phyloP scores from a whole-genome alignment of 2,797 vertebrate genomes.

The Tokudaia muenninki region DNA sequence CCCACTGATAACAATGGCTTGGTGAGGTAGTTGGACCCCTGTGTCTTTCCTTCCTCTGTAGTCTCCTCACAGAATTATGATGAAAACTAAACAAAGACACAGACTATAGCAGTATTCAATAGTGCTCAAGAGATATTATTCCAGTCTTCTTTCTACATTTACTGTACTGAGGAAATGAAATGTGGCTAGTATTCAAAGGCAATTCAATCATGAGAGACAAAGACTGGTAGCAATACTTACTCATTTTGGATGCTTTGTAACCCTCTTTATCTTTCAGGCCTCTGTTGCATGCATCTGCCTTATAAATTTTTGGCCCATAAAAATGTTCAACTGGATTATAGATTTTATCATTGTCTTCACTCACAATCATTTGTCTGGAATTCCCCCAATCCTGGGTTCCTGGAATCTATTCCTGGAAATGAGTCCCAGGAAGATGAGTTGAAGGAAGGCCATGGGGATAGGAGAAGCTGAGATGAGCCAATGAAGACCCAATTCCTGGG shows the following conservation, averaged over 20 bases:
- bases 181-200: background rate
- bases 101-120: background rate
- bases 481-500: background rate
- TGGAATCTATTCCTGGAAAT: background rate
- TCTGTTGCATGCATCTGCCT: background rate
- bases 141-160: background rate
- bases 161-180: background rate
- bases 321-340: background rate
- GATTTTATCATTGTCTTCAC: background rate
- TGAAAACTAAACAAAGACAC: background rate
- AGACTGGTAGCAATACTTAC: background rate
- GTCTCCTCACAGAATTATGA: background rate
- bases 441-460: background rate
- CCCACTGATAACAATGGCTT: background rate
- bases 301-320: background rate
- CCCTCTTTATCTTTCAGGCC: background rate
- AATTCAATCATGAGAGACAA: background rate
- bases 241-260: background rate
- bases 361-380: background rate
- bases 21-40: background rate
- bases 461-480: background rate
- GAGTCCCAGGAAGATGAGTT: background rate
- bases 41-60: background rate
- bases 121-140: background rate
- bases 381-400: background rate